These are phyloP conservation scores for Mormoops blainvillei DNA, from an alignment of 2,113 vertebrate genomes.

Conservation along the genomic window DNA sequence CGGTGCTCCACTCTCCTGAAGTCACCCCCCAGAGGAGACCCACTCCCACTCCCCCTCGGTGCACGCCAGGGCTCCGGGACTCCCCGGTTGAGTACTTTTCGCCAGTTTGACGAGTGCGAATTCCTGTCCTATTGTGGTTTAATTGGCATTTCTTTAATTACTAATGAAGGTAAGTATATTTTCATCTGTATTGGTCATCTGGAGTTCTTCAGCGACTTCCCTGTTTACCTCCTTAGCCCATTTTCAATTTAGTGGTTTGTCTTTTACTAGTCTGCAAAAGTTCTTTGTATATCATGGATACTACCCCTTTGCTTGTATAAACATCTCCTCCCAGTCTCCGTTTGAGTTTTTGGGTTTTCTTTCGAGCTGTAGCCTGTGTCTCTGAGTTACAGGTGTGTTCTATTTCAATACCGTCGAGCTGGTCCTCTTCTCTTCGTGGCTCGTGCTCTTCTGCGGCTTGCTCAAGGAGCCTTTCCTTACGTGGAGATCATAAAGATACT, in stretches of 20 bases:
- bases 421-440: no score
- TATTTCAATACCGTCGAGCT: neutral
- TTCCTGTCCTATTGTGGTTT: neutral
- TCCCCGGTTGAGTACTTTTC: neutral
- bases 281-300: neutral
- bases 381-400: neutral
- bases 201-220: neutral
- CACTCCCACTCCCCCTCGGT: neutral
- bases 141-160: neutral
- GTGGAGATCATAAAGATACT: neutral
- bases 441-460: neutral
- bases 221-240: neutral
- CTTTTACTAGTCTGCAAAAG: neutral
- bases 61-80: rapidly evolving
- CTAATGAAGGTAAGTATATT: neutral
- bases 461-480: neutral
- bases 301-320: neutral
- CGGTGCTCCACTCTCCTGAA: no score
- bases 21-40: no score
- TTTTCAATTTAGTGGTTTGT: neutral
- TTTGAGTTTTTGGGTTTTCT: neutral
- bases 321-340: neutral
- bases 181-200: neutral
- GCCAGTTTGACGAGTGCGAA: neutral
- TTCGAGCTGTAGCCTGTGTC: no score